Base-by-base conservation (phyloP, 92 coral and sea anemone species). In the Porites rus region DNA sequence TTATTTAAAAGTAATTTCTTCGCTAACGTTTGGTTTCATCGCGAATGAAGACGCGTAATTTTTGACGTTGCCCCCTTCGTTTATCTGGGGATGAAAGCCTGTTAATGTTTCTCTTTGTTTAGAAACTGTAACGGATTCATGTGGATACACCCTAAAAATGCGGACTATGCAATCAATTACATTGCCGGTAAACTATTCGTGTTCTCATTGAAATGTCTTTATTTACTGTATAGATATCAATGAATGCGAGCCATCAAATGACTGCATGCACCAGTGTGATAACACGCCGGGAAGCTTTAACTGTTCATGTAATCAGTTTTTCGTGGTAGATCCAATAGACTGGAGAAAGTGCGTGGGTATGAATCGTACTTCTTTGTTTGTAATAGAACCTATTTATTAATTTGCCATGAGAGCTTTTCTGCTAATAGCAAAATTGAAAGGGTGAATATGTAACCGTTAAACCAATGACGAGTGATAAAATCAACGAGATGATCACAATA, bases 211-310 rank as follows among this genome's bases (percentile, higher is more conserved):
- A 6, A 38, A 38, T 38, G 46, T 38, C 46, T 38, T 38, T 38
- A 38, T 38, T 38, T 38, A 38, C 46, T 38, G 46, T 38, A 38
- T 51, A 94, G 95, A 94, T 66, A 80, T 92, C 8, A 52, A 94
- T 79, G 98, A 94, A 83, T 94, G 98, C 65, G 43, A 18, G 24
- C 78, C 64, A 9, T 69, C 84, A 3, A 90, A 78, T 60, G 95
- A 87, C 19, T 94, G 98, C 51, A 90, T 87, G 94, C 98, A 94
- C 24, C 69, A 60, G n/a, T 94, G 98, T 70, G 50, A 7, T 5
- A 94, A 94, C 79, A 65, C 59, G 3, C 51, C 11, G 6, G 98
- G 98, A 22, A 78, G 90, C 18, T 94, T 92, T 78, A 88, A 74
- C 21, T 94, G 98, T 75, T 81, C 78, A 13, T 94, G 98, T 68